phyloP scores from a whole-genome alignment of 2,113 vertebrate genomes.

The Brachypodius melanocephalos region DNA sequence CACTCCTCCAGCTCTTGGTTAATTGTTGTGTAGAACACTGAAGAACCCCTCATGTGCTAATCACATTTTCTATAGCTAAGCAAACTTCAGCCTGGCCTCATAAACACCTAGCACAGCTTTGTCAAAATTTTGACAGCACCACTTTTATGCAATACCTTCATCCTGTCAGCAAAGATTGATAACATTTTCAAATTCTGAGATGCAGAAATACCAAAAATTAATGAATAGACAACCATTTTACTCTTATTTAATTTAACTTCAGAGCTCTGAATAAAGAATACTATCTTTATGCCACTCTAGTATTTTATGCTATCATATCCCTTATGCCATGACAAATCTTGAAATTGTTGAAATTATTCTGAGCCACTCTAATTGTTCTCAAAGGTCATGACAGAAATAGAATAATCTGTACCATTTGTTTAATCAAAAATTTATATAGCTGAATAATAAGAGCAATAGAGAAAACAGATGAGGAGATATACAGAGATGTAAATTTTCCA shows the following conservation, averaged over 20 bases:
- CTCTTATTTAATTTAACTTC: neutral
- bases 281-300: neutral
- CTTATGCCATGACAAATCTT: neutral
- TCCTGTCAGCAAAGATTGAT: neutral
- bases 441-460: neutral
- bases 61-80: neutral
- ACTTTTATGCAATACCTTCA: neutral
- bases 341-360: neutral
- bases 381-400: neutral
- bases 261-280: neutral
- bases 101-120: neutral
- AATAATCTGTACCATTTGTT: neutral
- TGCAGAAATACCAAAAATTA: neutral
- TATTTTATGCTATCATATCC: neutral
- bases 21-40: neutral
- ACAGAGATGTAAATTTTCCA: neutral
- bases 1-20: neutral
- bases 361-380: neutral
- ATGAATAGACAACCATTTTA: neutral
- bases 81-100: neutral
- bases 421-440: neutral
- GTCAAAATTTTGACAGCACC: neutral
- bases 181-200: neutral
- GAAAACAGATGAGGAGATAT: neutral
- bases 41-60: neutral